Conservation (phyloP, 1,140 invertebrate species). For the Antheraea pernyi region DNA sequence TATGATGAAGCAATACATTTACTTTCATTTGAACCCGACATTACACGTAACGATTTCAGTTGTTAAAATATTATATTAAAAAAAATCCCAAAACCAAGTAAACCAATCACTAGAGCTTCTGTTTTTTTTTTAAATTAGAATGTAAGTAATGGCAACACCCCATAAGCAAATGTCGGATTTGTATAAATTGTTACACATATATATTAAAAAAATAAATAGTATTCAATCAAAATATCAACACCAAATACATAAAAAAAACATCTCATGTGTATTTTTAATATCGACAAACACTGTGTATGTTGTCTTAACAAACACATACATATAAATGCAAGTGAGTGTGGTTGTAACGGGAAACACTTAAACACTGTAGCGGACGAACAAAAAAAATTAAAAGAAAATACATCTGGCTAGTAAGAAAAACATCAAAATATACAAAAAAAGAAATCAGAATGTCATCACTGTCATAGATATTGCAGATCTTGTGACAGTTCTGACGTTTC, state of each 20-base stretch:
- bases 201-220: conserved; percentile 19
- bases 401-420: neutral
- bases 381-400: conserved; percentile 11
- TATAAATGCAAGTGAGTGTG: conserved; percentile 78
- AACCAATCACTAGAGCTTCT: conserved; percentile 77
- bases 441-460: conserved; percentile 16
- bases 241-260: conserved; percentile 12
- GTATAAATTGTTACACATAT: conserved; percentile 42
- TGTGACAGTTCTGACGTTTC: conserved; percentile 38
- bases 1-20: conserved; percentile 37
- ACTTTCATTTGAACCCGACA: conserved; percentile 69
- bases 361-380: conserved; percentile 64
- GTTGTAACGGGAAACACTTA: conserved; percentile 53
- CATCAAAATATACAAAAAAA: neutral
- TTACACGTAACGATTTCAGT: conserved; percentile 43
- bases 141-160: conserved; percentile 65
- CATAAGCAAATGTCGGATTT: conserved; percentile 73
- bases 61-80: conserved; percentile 24
- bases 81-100: conserved; percentile 53
- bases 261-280: conserved; percentile 30
- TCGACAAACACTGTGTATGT: conserved; percentile 29
- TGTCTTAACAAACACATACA: conserved; percentile 38
- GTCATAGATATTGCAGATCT: conserved; percentile 61
- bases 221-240: conserved; percentile 18
- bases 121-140: conserved; percentile 28